These are phyloP conservation scores for Mesoclemmys tuberculata DNA, from an alignment of 2,113 vertebrate genomes.

Conservation along the genomic window DNA sequence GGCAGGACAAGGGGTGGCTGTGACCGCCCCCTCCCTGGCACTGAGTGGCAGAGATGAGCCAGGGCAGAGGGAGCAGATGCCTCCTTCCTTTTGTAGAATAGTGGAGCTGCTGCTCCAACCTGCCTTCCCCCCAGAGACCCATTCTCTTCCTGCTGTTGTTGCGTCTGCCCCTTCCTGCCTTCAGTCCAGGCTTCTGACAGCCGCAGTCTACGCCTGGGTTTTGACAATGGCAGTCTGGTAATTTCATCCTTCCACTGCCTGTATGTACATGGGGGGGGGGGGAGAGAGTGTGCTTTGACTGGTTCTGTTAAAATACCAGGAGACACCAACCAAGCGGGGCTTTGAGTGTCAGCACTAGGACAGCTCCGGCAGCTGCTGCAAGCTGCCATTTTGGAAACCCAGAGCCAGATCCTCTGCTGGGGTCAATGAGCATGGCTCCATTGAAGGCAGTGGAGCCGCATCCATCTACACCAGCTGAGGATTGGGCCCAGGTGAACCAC, in stretches of 20 bases:
- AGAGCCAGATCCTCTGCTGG: not conserved
- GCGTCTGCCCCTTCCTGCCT: not conserved
- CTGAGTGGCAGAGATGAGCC: not conserved
- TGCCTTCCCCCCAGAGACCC: not conserved
- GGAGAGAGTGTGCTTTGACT: not conserved
- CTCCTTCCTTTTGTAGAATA: accelerated
- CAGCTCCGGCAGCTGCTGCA: not conserved
- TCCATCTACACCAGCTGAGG: not conserved
- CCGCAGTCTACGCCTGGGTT: not conserved
- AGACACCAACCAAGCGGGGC: not conserved
- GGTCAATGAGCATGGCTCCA: not conserved
- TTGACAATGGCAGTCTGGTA: not conserved
- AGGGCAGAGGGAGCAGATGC: accelerated
- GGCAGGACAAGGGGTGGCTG: not conserved
- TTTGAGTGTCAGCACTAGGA: not conserved
- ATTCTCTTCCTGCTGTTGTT: not conserved
- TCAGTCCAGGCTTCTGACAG: not conserved
- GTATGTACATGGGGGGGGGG: not conserved
- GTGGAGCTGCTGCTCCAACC: no score
- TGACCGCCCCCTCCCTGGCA: not conserved
- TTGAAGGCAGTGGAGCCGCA: not conserved
- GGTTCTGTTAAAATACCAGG: not conserved
- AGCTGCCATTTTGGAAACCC: not conserved
- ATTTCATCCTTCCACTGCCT: not conserved
- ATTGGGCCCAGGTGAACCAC: not conserved